Conservation (phyloP, 92 coral and sea anemone genomes). For the Phenganax marumi region DNA sequence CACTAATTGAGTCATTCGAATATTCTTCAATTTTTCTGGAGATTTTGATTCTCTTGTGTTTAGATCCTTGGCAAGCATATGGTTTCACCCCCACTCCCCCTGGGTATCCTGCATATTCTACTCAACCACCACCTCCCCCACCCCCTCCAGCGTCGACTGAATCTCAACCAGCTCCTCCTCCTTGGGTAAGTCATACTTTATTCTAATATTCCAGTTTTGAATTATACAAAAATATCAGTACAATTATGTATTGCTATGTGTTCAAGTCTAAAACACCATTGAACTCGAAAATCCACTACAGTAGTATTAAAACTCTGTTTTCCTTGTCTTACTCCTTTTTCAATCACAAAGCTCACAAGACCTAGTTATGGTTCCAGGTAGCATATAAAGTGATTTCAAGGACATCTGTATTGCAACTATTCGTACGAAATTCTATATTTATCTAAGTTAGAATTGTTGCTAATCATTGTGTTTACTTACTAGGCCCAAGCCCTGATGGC, state of each 20-base stretch:
- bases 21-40: not conserved
- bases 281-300: too few species aligned
- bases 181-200: slow-evolving; percentile 62
- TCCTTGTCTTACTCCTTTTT: too few species aligned
- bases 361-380: too few species aligned
- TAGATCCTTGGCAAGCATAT: slow-evolving; percentile 43
- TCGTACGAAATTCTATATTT: too few species aligned
- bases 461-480: not conserved
- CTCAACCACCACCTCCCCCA: slow-evolving; percentile 72
- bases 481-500: slow-evolving; percentile 86
- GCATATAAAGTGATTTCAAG: too few species aligned
- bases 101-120: slow-evolving; percentile 65
- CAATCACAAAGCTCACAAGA: too few species aligned
- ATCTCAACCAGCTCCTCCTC: slow-evolving; percentile 77
- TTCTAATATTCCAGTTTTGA: not conserved
- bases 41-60: not conserved
- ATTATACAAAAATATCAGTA: not conserved
- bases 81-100: slow-evolving; percentile 58
- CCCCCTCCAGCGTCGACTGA: slow-evolving; percentile 71
- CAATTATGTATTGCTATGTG: not conserved
- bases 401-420: too few species aligned
- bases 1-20: not conserved
- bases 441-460: not conserved
- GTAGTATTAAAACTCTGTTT: too few species aligned
- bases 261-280: too few species aligned